Base-by-base conservation (phyloP, 1,140 invertebrate species). In the Cherax quadricarinatus region DNA sequence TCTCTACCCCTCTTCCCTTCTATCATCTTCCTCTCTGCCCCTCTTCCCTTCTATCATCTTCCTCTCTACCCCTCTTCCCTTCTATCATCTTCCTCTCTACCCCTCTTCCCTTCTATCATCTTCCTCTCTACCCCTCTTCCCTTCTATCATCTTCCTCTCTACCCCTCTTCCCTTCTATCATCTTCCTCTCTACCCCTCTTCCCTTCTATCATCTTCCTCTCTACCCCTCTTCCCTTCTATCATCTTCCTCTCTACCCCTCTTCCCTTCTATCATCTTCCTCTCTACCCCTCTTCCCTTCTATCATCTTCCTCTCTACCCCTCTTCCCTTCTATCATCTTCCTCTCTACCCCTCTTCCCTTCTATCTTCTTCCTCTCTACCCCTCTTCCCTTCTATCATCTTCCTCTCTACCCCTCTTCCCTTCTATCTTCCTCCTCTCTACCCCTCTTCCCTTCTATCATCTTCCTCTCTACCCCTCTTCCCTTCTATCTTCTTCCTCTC, bases 111-210 rank as follows among this genome's bases (percentile, higher is more conserved):
- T n/a, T n/a, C 4, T 49, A 16, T n/a, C n/a, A n/a, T n/a, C n/a
- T n/a, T n/a, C n/a, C 80, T 53, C 51, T 53, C n/a, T 10, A 51
- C 53, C 51, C 21, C 49, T 53, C 48, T n/a, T 16, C 49, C 3
- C 18, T 49, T 53, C 51, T 48, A n/a, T n/a, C n/a, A n/a, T n/a
- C n/a, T n/a, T n/a, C n/a, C n/a, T n/a, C n/a, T n/a, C n/a, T n/a
- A n/a, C n/a, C n/a, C 78, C 30, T 24, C 30, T 24, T 79, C 78
- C 30, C 78, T 79, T 24, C 30, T 24, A 30, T 24, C 30, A 6
- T 79, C 78, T 79, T 24, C 30, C 78, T 79, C 78, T 79, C 78
- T 79, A n/a, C 30, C 78, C 48, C 78, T 79, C 78, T 6, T 16
- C 4, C 6, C 14, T 49, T 4, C 4, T 16, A 4, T 4, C n/a